phyloP scores from a whole-genome alignment of 2,113 vertebrate genomes.

The Colius striatus region DNA sequence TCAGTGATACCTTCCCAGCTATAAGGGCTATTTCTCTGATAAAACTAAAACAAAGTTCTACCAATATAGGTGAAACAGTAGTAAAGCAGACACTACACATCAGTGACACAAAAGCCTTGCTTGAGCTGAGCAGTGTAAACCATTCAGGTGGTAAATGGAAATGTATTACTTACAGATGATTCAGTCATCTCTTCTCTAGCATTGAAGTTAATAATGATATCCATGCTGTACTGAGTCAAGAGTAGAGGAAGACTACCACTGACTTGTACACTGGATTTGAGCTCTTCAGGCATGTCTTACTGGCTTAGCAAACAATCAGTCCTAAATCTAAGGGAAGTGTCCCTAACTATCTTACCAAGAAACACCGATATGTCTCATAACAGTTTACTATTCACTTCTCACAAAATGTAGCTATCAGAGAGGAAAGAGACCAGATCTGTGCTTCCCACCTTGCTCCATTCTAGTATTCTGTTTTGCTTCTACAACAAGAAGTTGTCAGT shows the following conservation, averaged over 20 bases:
- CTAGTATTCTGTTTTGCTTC: background rate
- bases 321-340: background rate
- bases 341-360: background rate
- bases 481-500: background rate
- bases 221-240: background rate
- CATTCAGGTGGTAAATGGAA: background rate
- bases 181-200: background rate
- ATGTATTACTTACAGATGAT: background rate
- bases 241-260: background rate
- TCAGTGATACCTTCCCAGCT: background rate
- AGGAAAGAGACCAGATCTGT: background rate
- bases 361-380: background rate
- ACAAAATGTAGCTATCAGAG: background rate
- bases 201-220: background rate
- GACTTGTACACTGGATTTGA: background rate
- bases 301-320: slow-evolving; percentile 14
- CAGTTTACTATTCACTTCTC: background rate
- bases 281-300: background rate
- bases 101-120: background rate
- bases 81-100: background rate
- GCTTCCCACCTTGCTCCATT: background rate
- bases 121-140: background rate
- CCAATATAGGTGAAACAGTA: background rate
- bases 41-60: background rate
- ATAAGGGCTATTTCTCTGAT: background rate